Conservation (phyloP, 2,113 vertebrate species). For the Gymnobelideus leadbeateri region DNA sequence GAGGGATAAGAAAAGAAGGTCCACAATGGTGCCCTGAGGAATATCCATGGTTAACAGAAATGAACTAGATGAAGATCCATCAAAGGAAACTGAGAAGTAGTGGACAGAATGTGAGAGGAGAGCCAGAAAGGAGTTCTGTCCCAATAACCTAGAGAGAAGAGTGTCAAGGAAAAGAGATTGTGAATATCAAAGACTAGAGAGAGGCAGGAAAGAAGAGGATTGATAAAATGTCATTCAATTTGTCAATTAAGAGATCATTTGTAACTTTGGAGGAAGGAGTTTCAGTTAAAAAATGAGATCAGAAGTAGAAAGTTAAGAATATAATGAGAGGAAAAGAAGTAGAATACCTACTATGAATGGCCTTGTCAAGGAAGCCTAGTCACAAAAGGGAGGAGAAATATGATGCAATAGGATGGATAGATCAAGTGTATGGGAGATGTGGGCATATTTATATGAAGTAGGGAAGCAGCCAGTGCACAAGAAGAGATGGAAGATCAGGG, state of each 20-base stretch:
- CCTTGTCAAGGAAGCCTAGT: neutral
- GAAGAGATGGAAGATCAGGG: neutral
- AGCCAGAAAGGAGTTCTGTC: neutral
- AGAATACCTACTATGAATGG: neutral
- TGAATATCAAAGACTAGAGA: neutral
- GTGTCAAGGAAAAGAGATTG: neutral
- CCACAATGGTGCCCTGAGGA: neutral
- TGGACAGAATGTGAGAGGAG: neutral
- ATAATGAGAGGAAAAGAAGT: neutral
- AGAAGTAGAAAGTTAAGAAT: neutral
- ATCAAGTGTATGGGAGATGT: neutral
- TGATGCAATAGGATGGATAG: neutral
- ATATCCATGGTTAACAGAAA: neutral
- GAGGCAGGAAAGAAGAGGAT: neutral
- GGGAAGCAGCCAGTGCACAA: neutral
- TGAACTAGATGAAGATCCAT: neutral
- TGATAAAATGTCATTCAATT: neutral
- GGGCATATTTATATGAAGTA: neutral
- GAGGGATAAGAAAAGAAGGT: neutral
- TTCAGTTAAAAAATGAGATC: neutral
- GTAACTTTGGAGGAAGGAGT: neutral
- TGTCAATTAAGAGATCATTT: neutral
- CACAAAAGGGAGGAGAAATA: neutral
- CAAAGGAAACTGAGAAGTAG: neutral
- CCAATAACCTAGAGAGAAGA: neutral